Evolutionary conservation across 2,113 vertebrate genomes (phyloP).

Genomic region (Chloropsis hardwickii): DNA sequence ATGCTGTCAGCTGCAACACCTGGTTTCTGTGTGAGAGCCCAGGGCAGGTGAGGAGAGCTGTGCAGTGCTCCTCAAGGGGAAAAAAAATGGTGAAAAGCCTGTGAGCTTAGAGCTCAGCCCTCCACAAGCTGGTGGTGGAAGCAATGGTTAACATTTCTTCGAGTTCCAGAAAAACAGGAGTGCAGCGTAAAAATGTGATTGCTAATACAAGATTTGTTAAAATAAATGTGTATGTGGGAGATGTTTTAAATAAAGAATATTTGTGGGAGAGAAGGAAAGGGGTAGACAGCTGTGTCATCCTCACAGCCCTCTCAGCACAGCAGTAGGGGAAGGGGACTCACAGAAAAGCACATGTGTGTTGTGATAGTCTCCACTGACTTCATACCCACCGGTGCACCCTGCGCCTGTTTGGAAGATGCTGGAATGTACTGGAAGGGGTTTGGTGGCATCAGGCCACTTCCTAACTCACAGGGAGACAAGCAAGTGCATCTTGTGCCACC

Average conservation of each 20-base stretch:
- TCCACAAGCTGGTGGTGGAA: not conserved
- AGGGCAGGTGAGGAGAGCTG: not conserved
- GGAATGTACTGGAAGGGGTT: not conserved
- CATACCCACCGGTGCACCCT: not conserved
- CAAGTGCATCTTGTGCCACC: not conserved
- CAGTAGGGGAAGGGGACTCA: not conserved
- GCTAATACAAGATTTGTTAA: not conserved
- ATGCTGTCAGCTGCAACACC: not conserved
- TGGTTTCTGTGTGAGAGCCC: not conserved
- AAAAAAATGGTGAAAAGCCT: not conserved
- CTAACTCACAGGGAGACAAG: not conserved
- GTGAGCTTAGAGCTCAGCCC: not conserved
- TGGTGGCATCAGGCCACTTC: not conserved
- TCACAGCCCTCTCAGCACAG: not conserved
- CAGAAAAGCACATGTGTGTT: accelerated
- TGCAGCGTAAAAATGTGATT: not conserved
- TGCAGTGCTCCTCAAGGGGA: not conserved
- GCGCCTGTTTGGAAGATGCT: not conserved
- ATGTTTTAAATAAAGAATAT: not conserved
- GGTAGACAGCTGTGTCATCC: not conserved
- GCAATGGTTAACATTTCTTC: not conserved
- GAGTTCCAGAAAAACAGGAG: not conserved
- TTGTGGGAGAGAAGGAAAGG: not conserved
- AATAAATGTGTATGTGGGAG: not conserved
- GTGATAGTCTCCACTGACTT: not conserved